phyloP scores from a whole-genome alignment of 2,888 invertebrate genomes.

The Crematogaster levior region DNA sequence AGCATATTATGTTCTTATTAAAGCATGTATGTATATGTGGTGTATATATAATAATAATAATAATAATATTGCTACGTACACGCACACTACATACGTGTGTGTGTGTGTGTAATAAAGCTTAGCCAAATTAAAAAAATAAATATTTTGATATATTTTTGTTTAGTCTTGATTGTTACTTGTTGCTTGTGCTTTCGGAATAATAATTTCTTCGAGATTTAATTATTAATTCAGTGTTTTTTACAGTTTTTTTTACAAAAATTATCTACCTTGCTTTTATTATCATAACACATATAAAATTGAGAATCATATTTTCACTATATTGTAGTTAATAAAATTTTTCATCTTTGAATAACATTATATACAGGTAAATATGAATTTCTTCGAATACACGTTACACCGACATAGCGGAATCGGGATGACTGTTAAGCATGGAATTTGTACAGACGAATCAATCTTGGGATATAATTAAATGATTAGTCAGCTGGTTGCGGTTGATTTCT shows the following conservation, averaged over 20 bases:
- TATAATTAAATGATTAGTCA: slow-evolving; percentile 54
- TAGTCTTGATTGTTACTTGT: neutral
- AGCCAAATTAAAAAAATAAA: too few relatives aligned
- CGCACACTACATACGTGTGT: too few relatives aligned
- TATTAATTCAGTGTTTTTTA: neutral
- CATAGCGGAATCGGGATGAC: slow-evolving; percentile 13
- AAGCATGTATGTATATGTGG: neutral
- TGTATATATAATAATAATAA: too few relatives aligned
- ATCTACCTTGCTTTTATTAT: neutral
- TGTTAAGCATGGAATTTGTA: slow-evolving; percentile 12
- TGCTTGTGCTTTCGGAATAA: neutral
- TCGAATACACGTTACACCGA: neutral
- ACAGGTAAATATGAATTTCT: slow-evolving; percentile 12
- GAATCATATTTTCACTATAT: neutral
- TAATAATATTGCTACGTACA: too few relatives aligned
- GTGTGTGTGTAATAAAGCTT: too few relatives aligned
- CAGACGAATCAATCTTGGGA: neutral
- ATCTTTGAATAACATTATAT: neutral
- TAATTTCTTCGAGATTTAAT: neutral
- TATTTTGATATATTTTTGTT: neutral
- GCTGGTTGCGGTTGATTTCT: slow-evolving; percentile 4
- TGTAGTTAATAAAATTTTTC: neutral
- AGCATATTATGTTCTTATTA: neutral
- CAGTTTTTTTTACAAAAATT: slow-evolving; percentile 4
- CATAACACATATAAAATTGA: neutral